Base-by-base conservation (phyloP, 2,888 invertebrate genomes). In the Pandemis heparana region DNA sequence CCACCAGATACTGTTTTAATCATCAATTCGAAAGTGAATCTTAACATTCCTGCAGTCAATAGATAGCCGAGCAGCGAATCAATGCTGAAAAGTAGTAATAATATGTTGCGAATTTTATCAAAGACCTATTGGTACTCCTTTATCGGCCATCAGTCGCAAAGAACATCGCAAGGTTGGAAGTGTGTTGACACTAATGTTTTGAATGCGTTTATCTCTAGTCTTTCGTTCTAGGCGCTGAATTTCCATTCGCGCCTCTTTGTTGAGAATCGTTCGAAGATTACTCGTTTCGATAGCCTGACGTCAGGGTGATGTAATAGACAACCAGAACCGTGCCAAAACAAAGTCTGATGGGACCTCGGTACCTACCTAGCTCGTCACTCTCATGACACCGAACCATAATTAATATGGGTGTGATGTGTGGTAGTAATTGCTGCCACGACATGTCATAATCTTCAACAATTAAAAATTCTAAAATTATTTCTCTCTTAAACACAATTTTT, bases 91-190 rank as follows among this genome's bases (percentile, higher is more conserved):
- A 59, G 59, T 39, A 23, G 60, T 41, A 46, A 46, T 53, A 53
- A 65, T 65, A 43, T 32, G 14, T 48, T 65, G 65, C 41, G 51
- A 73, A 51, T 65, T 70, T 74, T 70, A 74, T 74, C 74, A 60
- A 64, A 51, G 16, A 51, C 66, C 43, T 70, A 69, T 74, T 23
- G 59, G 53, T 91, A 90, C 88, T 89, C 89, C 89, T 92, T 92
- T 93, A 94, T 94, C 93, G 91, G 92, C 89, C 90, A 86, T 84
- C 85, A 90, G 88, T 91, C 87, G 87, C 90, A 91, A 91, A 93
- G 94, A 93, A 87, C 93, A 85, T 87, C 87, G 93, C 92, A 94
- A 94, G 94, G 94, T 94, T 94, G 93, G 86, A 88, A 91, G 93
- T 91, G 90, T 93, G 91, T 93, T 93, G 94, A 94, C 94, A 90